Percentiles rank a stretch among this genome's conserved stretches.
Conservation (phyloP, 2,888 invertebrate species). For the Aproaerema taeniolella region DNA sequence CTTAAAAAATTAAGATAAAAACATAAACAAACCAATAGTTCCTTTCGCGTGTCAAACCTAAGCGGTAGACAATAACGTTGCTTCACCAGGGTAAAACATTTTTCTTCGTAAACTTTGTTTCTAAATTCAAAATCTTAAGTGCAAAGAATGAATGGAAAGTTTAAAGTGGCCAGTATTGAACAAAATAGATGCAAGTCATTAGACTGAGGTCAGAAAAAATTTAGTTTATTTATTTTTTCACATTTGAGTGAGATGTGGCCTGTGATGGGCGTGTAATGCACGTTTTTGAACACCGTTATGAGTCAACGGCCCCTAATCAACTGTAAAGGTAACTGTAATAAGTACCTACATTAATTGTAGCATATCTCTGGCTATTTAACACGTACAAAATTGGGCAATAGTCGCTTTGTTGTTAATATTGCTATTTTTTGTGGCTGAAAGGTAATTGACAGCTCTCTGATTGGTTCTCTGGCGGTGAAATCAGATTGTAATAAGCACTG, state of each 20-base stretch:
- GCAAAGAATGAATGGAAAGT: conserved; percentile 5
- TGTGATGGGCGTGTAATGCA: conserved; percentile 24
- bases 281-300: conserved; percentile 38
- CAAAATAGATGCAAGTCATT: conserved; percentile 3
- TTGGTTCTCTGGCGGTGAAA: not conserved
- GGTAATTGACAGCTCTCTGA: not conserved
- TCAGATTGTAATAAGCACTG: too few species aligned
- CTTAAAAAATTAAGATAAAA: too few species aligned
- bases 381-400: conserved; percentile 41
- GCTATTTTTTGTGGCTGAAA: too few species aligned
- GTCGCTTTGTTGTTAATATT: conserved; percentile 18
- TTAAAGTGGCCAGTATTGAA: not conserved
- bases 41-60: conserved; percentile 14
- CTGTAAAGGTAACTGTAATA: conserved; percentile 63
- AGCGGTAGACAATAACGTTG: conserved; percentile 1
- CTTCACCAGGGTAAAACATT: too few species aligned
- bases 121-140: conserved; percentile 3
- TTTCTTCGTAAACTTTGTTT: not conserved
- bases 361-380: conserved; percentile 34
- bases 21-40: conserved; percentile 19
- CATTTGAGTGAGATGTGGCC: conserved; percentile 9
- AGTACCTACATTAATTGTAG: conserved; percentile 62
- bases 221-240: conserved; percentile 6
- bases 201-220: not conserved
- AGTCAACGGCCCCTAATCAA: conserved; percentile 56